Base-by-base conservation (phyloP, 2,797 vertebrate genomes). In the Helostoma temminkii region DNA sequence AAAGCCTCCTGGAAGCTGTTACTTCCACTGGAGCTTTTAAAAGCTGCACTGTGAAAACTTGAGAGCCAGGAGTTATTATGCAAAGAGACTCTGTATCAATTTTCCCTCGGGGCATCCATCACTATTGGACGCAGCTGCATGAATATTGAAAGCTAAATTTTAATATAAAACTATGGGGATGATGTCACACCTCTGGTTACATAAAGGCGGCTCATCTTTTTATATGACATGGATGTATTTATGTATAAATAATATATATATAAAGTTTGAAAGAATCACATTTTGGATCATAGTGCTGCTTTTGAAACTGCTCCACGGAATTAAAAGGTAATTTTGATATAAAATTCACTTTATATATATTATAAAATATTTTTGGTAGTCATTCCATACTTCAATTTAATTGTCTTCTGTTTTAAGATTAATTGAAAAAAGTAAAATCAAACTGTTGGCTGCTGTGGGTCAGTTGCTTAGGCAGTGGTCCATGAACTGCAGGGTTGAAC, bases 171-270 rank as follows among this genome's bases (percentile, higher is more conserved):
- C 59, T 59, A 57, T 47, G 26, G 55, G 34, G 52, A 22, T 87
- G 89, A 88, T 72, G 81, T 85, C 84, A 84, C 59, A 45, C 28
- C 41, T 19, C 26, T 1, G 53, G 28, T 85, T 90, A 80, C 39
- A 21, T 63, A 83, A 82, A 50, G 21, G 3, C 43, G 36, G 46
- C 55, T 80, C 21, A n/a, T 74, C 25, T 69, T 28, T 65, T 76
- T 47, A 63, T 41, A 48, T 46, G 50, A 37, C 76, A 53, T 24
- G 16, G 16, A 66, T 39, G 25, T 10, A 56, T 34, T 54, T 56
- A 16, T 43, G 55, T 0, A 21, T 65, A 43, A 68, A 63, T 63
- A 21, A 70, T 65, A 9, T n/a, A 42, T 26, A 46, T n/a, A 16
- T 62, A 56, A 1, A 6, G 30, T 60, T 59, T 32, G 34, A 34